A percentile compares a stretch with the other conserved stretches of the same genome.
Evolutionary conservation across 2,113 vertebrate genomes (phyloP).

Genomic region (Cairina moschata): DNA sequence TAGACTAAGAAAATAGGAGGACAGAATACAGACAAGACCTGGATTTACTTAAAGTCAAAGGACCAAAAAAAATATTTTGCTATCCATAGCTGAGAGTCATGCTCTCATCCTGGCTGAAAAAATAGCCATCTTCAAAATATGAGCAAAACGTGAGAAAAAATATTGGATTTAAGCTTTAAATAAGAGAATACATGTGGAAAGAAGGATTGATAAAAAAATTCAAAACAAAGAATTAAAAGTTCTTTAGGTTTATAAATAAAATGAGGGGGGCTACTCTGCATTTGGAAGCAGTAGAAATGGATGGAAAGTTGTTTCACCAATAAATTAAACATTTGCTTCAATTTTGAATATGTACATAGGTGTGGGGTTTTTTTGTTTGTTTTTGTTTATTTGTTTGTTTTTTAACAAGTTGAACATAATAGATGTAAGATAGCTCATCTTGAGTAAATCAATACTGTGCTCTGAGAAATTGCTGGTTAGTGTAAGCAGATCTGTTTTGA

Average conservation of each 20-base stretch:
- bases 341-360: background rate
- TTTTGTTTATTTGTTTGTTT: background rate
- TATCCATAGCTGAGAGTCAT: background rate
- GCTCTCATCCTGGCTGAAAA: background rate
- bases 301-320: background rate
- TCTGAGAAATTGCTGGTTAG: background rate
- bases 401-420: background rate
- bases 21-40: background rate
- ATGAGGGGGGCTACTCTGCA: background rate
- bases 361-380: background rate
- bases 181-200: background rate
- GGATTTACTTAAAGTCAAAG: background rate
- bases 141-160: background rate
- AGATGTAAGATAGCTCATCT: background rate
- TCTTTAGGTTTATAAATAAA: background rate
- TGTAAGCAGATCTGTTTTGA: background rate
- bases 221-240: background rate
- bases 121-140: background rate
- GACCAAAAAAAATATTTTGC: background rate
- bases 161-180: background rate
- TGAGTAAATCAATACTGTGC: background rate
- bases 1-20: background rate
- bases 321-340: background rate
- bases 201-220: background rate
- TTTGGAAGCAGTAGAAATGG: background rate